Evolutionary conservation across 35 echinoderm and acorn worm genomes (phyloP).

Genomic region (Chiridota heheva): DNA sequence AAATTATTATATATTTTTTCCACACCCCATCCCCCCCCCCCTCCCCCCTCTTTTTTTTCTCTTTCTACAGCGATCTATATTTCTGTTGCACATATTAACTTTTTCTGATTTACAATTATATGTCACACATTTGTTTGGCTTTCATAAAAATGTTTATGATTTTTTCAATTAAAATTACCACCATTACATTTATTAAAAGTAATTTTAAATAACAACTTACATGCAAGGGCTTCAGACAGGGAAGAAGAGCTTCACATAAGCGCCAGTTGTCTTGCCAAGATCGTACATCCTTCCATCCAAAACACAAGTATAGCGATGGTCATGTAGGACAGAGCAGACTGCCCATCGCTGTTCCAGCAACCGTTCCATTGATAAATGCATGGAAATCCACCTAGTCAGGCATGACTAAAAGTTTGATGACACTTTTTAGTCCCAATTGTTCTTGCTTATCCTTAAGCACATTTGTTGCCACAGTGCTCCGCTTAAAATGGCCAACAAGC

Average conservation of each 20-base stretch:
- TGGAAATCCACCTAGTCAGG: slow-evolving; percentile 44
- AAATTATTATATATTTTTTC: no score
- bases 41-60: no score
- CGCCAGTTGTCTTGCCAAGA: slow-evolving; percentile 28
- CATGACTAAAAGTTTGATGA: background rate
- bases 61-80: no score
- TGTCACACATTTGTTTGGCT: no score
- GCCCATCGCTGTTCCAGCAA: slow-evolving; percentile 39
- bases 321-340: slow-evolving; percentile 16
- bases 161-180: no score
- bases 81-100: no score
- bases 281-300: slow-evolving; percentile 16
- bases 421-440: slow-evolving; percentile 3
- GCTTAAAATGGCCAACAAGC: slow-evolving; percentile 32
- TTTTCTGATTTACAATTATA: no score
- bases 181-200: no score
- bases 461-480: slow-evolving; percentile 25
- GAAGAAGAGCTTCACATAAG: background rate
- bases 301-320: slow-evolving; percentile 1
- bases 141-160: no score
- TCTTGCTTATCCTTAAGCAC: slow-evolving; percentile 44
- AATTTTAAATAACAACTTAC: slow-evolving; percentile 19
- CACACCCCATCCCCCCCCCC: no score
- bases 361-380: background rate
- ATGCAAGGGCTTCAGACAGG: slow-evolving; percentile 32